phyloP scores from a whole-genome alignment of 2,113 vertebrate genomes.

The Channa argus region DNA sequence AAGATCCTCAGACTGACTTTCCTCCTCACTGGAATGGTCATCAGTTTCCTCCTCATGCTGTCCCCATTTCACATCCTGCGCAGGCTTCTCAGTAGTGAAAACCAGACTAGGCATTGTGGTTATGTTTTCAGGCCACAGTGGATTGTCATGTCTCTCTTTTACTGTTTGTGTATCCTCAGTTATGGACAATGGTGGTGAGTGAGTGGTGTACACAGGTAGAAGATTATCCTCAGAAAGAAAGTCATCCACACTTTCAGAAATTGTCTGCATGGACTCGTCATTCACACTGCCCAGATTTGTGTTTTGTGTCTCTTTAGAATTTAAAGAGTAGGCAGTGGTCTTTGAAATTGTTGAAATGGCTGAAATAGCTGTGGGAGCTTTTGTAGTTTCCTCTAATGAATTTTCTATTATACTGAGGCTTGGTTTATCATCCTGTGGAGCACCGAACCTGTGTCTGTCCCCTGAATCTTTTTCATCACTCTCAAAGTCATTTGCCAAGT shows the following conservation, averaged over 20 bases:
- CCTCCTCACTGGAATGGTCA: conserved; percentile 32
- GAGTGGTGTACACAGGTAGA: conserved; percentile 53
- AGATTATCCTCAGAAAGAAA: conserved; percentile 73
- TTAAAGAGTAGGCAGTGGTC: neutral
- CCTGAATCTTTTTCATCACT: conserved; percentile 40
- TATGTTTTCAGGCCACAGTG: conserved; percentile 27
- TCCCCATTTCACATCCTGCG: conserved; percentile 25
- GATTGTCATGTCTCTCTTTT: conserved; percentile 9
- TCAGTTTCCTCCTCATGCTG: conserved; percentile 12
- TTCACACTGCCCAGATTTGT: conserved; percentile 7
- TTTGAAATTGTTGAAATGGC: conserved; percentile 14
- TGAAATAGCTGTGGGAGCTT: conserved; percentile 15
- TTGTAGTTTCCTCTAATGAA: conserved; percentile 11
- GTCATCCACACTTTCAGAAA: conserved; percentile 31
- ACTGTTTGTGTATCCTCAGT: conserved; percentile 39
- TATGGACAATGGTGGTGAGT: conserved; percentile 23
- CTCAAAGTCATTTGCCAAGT: conserved; percentile 85
- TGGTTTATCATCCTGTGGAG: conserved; percentile 34
- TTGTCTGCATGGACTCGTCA: neutral
- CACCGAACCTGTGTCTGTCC: conserved; percentile 30
- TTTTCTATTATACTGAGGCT: conserved; percentile 30
- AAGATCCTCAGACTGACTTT: conserved; percentile 34
- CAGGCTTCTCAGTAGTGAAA: conserved; percentile 33
- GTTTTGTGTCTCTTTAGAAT: neutral
- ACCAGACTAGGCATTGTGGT: conserved; percentile 18